Percentiles rank a stretch among this genome's conserved stretches.
Conservation (phyloP, 2,113 vertebrate species). For the Megalops atlanticus region DNA sequence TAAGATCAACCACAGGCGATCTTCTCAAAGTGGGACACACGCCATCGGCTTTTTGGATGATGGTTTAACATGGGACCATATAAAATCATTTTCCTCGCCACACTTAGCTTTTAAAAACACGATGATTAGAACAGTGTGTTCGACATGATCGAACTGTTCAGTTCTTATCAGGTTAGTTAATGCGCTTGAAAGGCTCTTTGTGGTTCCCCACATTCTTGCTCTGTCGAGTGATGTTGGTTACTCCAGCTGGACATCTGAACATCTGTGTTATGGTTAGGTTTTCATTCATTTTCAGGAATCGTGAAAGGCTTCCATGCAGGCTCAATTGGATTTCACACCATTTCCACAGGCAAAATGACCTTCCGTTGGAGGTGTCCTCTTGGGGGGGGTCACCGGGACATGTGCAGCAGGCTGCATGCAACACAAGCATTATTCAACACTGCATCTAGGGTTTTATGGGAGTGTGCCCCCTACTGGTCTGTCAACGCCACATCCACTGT, state of each 20-base stretch:
- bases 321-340: background rate
- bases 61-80: background rate
- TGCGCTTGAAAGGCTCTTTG: too few species aligned
- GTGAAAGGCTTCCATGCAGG: background rate
- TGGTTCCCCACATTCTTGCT: too few species aligned
- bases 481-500: background rate
- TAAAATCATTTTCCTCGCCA: background rate
- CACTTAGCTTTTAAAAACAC: background rate
- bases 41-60: background rate
- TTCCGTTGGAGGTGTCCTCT: background rate
- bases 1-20: background rate
- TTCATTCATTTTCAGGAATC: background rate
- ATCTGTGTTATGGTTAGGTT: background rate
- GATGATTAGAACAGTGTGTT: background rate
- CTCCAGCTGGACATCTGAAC: background rate
- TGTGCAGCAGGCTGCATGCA: background rate
- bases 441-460: conserved; percentile 47
- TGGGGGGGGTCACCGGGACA: background rate
- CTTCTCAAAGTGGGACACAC: background rate
- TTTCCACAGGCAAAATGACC: background rate
- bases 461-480: conserved; percentile 34
- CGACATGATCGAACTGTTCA: too few species aligned
- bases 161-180: too few species aligned
- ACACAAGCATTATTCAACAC: background rate
- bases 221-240: too few species aligned